These are phyloP conservation scores for Orchestes rusci DNA, from an alignment of 2,888 invertebrate species.

Conservation along the genomic window DNA sequence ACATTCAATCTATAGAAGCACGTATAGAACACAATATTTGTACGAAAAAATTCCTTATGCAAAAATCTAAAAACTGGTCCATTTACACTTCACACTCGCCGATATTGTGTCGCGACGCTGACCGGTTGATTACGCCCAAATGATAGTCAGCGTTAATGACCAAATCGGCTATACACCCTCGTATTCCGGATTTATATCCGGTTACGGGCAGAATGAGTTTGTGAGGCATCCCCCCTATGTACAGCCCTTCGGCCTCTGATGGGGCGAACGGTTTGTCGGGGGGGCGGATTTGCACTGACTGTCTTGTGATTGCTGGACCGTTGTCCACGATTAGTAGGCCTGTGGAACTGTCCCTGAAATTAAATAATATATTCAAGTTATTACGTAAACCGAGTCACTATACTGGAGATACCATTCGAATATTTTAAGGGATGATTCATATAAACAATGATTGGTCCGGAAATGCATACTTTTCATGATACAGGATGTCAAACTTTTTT, in stretches of 20 bases:
- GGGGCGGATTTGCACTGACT: constrained; percentile 66
- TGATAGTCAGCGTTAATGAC: constrained; percentile 55
- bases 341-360: constrained; percentile 71
- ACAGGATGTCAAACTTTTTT: too few relatives aligned
- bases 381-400: background rate
- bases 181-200: constrained; percentile 34
- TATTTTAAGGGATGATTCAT: background rate
- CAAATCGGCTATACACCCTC: constrained; percentile 57
- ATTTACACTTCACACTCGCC: constrained; percentile 40
- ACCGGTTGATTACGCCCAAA: constrained; percentile 46
- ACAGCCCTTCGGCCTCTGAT: constrained; percentile 80
- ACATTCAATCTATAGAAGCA: too few relatives aligned
- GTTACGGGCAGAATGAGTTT: constrained; percentile 39
- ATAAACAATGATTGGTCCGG: too few relatives aligned
- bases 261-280: constrained; percentile 39
- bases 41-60: constrained; percentile 22
- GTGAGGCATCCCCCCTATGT: constrained; percentile 59
- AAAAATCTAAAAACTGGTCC: too few relatives aligned
- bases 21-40: too few relatives aligned
- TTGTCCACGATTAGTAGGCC: constrained; percentile 87
- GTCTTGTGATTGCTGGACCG: constrained; percentile 68
- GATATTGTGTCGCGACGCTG: constrained; percentile 46
- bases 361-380: too few relatives aligned
- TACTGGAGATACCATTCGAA: background rate
- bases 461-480: too few relatives aligned